Evolutionary conservation across 2,113 vertebrate species (phyloP).

Genomic region (Okapia johnstoni): DNA sequence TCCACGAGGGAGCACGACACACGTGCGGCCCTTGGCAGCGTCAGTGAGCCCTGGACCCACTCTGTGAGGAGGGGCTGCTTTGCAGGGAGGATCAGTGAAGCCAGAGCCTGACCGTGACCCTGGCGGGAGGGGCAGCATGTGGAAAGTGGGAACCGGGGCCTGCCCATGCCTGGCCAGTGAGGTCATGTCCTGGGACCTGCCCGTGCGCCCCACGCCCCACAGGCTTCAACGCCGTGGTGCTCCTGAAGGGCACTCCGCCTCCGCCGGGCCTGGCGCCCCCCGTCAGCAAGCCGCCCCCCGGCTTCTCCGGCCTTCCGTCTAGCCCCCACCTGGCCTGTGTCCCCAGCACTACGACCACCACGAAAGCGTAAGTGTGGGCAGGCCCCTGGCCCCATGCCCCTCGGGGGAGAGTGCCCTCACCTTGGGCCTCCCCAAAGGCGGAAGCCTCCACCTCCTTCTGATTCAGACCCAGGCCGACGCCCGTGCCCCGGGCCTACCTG

Average conservation of each 20-base stretch:
- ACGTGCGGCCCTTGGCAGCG: neutral
- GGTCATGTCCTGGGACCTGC: neutral
- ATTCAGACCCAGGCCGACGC: constrained; percentile 73
- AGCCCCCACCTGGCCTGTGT: constrained; percentile 72
- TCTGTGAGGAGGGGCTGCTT: neutral
- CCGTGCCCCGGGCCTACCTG: constrained; percentile 82
- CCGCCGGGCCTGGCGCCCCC: constrained; percentile 87
- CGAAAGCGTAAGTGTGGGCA: constrained; percentile 84
- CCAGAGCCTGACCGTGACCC: neutral
- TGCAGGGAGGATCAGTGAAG: neutral
- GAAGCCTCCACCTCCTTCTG: neutral
- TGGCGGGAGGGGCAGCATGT: too few species aligned
- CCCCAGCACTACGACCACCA: constrained; percentile 79
- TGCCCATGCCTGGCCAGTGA: neutral
- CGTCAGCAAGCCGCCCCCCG: constrained; percentile 92
- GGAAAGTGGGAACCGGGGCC: neutral
- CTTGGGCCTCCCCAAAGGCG: neutral
- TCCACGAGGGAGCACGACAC: neutral
- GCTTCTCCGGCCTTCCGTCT: constrained; percentile 91
- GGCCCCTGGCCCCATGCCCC: neutral
- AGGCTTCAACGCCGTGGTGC: constrained; percentile 93
- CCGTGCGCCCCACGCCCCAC: neutral
- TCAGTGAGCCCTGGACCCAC: neutral
- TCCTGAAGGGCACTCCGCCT: constrained; percentile 85
- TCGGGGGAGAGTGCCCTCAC: neutral